A percentile compares a stretch with the other conserved stretches of the same genome.
These are phyloP conservation scores for Ceratothoa steindachneri DNA, from an alignment of 2,888 invertebrate genomes.

Conservation along the genomic window DNA sequence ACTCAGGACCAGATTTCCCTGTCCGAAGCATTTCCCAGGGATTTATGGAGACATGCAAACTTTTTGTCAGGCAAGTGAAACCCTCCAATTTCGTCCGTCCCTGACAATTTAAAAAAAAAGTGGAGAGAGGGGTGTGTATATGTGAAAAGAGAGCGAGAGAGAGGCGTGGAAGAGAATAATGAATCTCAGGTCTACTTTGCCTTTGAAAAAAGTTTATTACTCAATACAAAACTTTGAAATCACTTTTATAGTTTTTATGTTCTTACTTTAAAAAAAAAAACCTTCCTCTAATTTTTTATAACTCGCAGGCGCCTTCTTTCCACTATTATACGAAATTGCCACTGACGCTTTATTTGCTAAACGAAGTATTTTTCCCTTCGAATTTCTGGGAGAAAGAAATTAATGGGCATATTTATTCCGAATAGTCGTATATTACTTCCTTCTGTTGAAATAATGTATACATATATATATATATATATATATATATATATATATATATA, in stretches of 20 bases:
- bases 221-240: not conserved
- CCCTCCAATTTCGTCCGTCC: not conserved
- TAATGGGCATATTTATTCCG: too few species aligned
- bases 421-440: too few species aligned
- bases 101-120: not conserved
- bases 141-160: slow-evolving; percentile 8
- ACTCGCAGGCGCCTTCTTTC: too few species aligned
- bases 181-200: not conserved
- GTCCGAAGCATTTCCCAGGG: slow-evolving; percentile 24
- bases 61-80: slow-evolving; percentile 25
- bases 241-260: not conserved
- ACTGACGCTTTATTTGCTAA: too few species aligned
- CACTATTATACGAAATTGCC: too few species aligned
- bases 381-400: too few species aligned
- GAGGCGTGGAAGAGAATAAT: not conserved
- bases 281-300: too few species aligned
- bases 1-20: slow-evolving; percentile 22
- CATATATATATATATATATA: too few species aligned
- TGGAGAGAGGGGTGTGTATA: not conserved
- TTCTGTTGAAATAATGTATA: too few species aligned
- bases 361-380: too few species aligned
- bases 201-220: not conserved
- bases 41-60: slow-evolving; percentile 38
- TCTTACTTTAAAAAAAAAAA: too few species aligned
- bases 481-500: too few species aligned